phyloP scores from a whole-genome alignment of 2,113 vertebrate genomes.

The Melospiza melodia region DNA sequence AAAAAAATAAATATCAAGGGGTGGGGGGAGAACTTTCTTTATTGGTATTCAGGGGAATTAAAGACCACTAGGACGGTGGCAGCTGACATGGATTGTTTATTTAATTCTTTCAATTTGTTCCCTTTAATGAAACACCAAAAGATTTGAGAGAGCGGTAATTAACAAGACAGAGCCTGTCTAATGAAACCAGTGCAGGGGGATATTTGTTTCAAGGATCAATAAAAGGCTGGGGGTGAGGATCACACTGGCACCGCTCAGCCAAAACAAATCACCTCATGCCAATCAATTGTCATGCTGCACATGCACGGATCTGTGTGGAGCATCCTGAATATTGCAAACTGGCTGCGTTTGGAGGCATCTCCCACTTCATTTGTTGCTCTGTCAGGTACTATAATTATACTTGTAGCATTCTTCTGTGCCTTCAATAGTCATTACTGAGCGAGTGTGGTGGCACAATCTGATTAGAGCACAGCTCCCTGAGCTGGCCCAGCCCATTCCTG shows the following conservation, averaged over 20 bases:
- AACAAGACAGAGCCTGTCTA: constrained; percentile 81
- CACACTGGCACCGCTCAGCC: constrained; percentile 74
- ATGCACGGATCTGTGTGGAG: constrained; percentile 43
- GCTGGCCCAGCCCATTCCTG: neutral
- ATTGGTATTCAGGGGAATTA: constrained; percentile 50
- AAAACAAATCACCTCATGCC: constrained; percentile 79
- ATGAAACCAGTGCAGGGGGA: constrained; percentile 82
- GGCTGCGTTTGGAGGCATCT: neutral
- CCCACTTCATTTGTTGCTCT: constrained; percentile 52
- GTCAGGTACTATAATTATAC: constrained; percentile 59
- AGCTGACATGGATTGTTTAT: constrained; percentile 75
- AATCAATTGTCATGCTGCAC: constrained; percentile 75
- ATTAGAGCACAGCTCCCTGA: constrained; percentile 39
- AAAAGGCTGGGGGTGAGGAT: constrained; percentile 75
- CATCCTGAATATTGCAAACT: constrained; percentile 48
- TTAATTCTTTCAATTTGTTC: constrained; percentile 91
- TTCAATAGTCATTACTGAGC: constrained; percentile 49
- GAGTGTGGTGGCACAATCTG: constrained; percentile 49
- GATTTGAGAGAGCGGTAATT: constrained; percentile 89
- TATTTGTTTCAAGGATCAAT: constrained; percentile 83
- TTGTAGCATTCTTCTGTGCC: constrained; percentile 1
- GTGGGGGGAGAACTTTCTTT: neutral
- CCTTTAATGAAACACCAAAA: constrained; percentile 88
- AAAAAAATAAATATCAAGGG: no score
- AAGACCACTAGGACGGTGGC: neutral